These are phyloP conservation scores for Prunella strophiata DNA, from an alignment of 2,797 vertebrate species.

Conservation along the genomic window DNA sequence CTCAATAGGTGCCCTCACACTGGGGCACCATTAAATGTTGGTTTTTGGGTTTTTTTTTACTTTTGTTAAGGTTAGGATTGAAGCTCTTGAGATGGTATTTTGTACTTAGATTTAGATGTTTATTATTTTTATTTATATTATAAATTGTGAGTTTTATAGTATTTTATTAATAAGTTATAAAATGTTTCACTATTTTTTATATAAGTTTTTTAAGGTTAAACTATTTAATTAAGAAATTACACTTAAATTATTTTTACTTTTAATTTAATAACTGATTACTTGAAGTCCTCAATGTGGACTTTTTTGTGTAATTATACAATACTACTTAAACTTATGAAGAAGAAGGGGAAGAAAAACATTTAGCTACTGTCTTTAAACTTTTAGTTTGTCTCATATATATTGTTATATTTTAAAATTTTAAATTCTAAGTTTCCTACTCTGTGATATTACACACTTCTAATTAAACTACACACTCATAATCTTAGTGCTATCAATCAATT, in stretches of 20 bases:
- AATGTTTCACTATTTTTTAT: neutral
- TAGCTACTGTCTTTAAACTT: neutral
- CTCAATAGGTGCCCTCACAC: neutral
- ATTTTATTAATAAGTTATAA: neutral
- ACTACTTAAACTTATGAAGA: neutral
- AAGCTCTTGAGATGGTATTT: neutral
- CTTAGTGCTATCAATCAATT: neutral
- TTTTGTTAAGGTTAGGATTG: neutral
- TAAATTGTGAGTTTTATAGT: neutral
- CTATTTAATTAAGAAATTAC: neutral
- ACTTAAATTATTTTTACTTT: neutral
- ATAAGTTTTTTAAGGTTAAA: neutral
- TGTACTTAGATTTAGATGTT: neutral
- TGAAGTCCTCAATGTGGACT: rapidly evolving
- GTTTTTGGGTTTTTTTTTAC: neutral
- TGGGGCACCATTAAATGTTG: neutral
- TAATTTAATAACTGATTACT: neutral
- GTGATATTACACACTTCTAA: neutral
- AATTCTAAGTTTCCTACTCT: neutral
- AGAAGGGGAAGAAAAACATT: neutral
- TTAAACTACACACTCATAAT: neutral
- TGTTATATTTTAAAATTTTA: neutral
- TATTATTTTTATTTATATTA: neutral
- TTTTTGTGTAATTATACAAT: neutral
- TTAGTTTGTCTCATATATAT: neutral